Evolutionary conservation across 1,140 invertebrate genomes (phyloP), one percentile per base, ranked within the genome.

Genomic region (Pomacea maculata): DNA sequence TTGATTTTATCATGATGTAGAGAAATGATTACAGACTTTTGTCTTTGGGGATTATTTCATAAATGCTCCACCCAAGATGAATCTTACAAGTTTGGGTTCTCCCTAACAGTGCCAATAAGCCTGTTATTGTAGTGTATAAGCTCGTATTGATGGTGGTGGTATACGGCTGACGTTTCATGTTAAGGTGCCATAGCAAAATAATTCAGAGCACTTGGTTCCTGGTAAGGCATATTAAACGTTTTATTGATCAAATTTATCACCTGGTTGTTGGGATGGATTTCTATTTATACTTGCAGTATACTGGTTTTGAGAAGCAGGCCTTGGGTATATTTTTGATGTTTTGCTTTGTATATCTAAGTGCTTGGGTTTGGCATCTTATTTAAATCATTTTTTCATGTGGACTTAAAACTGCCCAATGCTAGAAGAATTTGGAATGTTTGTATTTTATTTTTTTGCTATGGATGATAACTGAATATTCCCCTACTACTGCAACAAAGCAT

Each of bases 91-190:
- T 74, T 9, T 34, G 6, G 12, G 72, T 45, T 29, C 6, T 34
- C 72, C 12, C 15, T 21, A 21, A 74, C 34, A 45, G 3, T 70
- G n/a, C 21, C 21, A 25, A 70, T 12, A 70, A 2, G n/a, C 34
- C n/a, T 14, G 54, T 14, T 52, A 29, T 45, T 45, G 17, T 8
- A 45, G 34, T 45, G 34, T 1, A 74, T 15, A 5, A 54, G 15
- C 11, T 17, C 54, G 1, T 21, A 74, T 45, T 78, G 6, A 67
- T 78, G 76, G 67, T 78, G 54, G 52, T 67, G 65, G 45, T 78
- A 57, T 11, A 29, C 72, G 19, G 45, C 45, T 54, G 61, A 29
- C 25, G 21, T 52, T 52, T 52, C 73, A 52, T n/a, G 34, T 65
- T 12, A 70, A 70, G 12, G 34, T 29, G 34, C n/a, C 68, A 29